A percentile compares a stretch with the other conserved stretches of the same genome.
Conservation (phyloP, 2,888 invertebrate species). For the Margaritifera margaritifera region DNA sequence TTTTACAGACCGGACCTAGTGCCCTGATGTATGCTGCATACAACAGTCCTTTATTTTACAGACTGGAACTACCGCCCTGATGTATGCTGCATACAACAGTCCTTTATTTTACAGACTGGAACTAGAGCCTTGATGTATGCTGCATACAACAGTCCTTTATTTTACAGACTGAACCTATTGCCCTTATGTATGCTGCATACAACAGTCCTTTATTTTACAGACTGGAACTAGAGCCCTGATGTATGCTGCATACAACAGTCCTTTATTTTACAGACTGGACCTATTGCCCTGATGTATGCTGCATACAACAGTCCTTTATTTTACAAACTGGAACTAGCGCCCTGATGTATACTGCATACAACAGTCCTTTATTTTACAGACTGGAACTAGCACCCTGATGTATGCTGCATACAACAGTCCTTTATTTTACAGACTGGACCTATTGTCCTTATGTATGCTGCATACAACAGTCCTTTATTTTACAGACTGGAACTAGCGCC, state of each 20-base stretch:
- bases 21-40: constrained; percentile 93
- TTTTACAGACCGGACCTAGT: constrained; percentile 85
- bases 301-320: constrained; percentile 88
- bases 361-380: constrained; percentile 84
- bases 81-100: constrained; percentile 92
- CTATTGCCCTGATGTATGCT: constrained; percentile 93
- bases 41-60: constrained; percentile 83
- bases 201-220: constrained; percentile 85
- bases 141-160: constrained; percentile 88
- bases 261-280: constrained; percentile 83
- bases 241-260: constrained; percentile 92
- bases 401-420: constrained; percentile 92
- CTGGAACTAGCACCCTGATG: constrained; percentile 92
- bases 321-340: constrained; percentile 88
- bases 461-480: constrained; percentile 86
- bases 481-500: constrained; percentile 88
- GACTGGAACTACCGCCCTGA: constrained; percentile 91
- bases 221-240: constrained; percentile 91
- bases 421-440: constrained; percentile 84
- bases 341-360: constrained; percentile 91
- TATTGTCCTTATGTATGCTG: constrained; percentile 92
- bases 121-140: constrained; percentile 94
- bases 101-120: constrained; percentile 83
- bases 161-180: constrained; percentile 86
- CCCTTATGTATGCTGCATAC: constrained; percentile 91